Percentiles rank a stretch among this genome's conserved stretches.
These are phyloP conservation scores for Drosophila pseudotalamancana DNA, from an alignment of 2,888 invertebrate species.

Conservation along the genomic window DNA sequence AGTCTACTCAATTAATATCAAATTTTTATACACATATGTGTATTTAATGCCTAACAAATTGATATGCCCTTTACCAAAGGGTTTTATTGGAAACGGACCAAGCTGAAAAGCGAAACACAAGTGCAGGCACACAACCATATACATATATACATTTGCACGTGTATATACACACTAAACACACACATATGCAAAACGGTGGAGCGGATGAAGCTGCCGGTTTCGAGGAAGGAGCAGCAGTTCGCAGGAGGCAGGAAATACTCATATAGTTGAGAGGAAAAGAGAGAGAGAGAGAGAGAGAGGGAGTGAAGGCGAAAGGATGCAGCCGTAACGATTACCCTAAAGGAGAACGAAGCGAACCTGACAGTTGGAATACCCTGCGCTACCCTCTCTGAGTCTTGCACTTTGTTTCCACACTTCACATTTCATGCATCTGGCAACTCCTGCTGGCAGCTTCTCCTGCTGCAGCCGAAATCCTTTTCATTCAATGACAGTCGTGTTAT, in stretches of 20 bases:
- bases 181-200: constrained; percentile 24
- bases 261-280: too few relatives aligned
- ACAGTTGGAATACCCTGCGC: too few relatives aligned
- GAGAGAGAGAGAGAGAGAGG: too few relatives aligned
- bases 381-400: constrained; percentile 39
- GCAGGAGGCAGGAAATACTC: constrained; percentile 10
- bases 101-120: constrained; percentile 6
- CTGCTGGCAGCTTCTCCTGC: constrained; percentile 30
- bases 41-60: background rate
- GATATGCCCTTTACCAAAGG: too few relatives aligned
- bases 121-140: background rate
- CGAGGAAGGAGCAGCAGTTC: constrained; percentile 1
- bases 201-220: constrained; percentile 26
- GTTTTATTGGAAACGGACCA: constrained; percentile 1
- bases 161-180: background rate
- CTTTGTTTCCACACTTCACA: constrained; percentile 73
- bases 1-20: too few relatives aligned
- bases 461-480: constrained; percentile 72
- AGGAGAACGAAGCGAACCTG: too few relatives aligned
- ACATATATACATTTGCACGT: background rate
- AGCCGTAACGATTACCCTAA: constrained; percentile 13
- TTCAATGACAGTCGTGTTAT: constrained; percentile 65
- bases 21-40: background rate
- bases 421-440: constrained; percentile 46
- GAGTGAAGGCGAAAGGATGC: constrained; percentile 33